A percentile compares a stretch with the other conserved stretches of the same genome.
phyloP scores from a whole-genome alignment of 2,888 invertebrate genomes.

The Aethes cnicana region DNA sequence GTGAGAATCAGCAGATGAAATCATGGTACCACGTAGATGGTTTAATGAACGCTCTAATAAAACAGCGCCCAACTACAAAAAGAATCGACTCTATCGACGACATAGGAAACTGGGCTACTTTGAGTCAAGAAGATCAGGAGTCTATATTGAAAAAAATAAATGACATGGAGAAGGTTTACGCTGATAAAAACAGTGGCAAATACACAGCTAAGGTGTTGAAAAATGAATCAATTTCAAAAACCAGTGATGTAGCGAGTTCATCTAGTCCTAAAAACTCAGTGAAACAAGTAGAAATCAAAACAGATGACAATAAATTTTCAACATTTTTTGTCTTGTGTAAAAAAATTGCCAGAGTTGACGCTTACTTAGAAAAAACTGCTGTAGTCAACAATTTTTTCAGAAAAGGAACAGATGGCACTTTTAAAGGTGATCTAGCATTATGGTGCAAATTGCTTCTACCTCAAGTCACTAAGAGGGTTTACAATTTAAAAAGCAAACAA shows the following conservation, averaged over 20 bases:
- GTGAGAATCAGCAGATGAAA: conserved; percentile 88
- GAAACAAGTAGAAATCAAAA: conserved; percentile 35
- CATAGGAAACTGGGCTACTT: conserved; percentile 87
- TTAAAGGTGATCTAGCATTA: conserved; percentile 89
- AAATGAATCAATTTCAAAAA: conserved; percentile 51
- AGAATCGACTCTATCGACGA: conserved; percentile 90
- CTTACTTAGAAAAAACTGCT: conserved; percentile 91
- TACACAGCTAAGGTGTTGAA: conserved; percentile 65
- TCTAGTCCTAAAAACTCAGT: conserved; percentile 27
- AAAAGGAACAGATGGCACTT: conserved; percentile 83
- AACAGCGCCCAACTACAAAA: conserved; percentile 91
- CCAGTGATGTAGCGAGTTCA: conserved; percentile 23
- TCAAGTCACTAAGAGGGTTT: conserved; percentile 90
- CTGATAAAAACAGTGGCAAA: conserved; percentile 75
- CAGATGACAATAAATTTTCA: conserved; percentile 87
- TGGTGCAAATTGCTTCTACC: conserved; percentile 94
- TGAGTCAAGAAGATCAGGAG: conserved; percentile 86
- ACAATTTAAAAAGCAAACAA: conserved; percentile 96
- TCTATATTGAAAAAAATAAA: conserved; percentile 84
- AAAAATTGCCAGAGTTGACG: conserved; percentile 88
- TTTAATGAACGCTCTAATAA: conserved; percentile 89
- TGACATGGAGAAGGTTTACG: conserved; percentile 82
- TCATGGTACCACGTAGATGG: conserved; percentile 92
- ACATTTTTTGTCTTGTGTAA: conserved; percentile 90
- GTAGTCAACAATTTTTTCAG: conserved; percentile 86